phyloP scores from a whole-genome alignment of 2,888 invertebrate genomes.

The Hydrotaea cyrtoneurina region DNA sequence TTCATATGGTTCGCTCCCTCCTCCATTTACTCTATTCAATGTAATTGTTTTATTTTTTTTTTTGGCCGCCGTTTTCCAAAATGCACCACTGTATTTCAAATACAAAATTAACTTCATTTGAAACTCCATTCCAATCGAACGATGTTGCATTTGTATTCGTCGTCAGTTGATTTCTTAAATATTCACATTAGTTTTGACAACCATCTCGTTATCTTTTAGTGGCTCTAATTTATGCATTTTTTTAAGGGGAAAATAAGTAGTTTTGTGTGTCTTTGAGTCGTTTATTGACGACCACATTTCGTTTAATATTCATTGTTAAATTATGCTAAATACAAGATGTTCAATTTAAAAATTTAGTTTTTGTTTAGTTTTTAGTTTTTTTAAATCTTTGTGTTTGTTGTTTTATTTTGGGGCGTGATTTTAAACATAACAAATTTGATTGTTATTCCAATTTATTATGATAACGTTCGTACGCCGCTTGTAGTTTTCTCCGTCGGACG shows the following conservation, averaged over 20 bases:
- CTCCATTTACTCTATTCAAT: too few species aligned
- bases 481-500: not conserved
- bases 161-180: not conserved
- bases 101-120: too few species aligned
- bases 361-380: not conserved
- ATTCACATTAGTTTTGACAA: not conserved
- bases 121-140: not conserved
- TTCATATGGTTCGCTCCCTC: too few species aligned
- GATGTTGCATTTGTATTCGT: not conserved
- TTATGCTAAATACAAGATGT: slow-evolving; percentile 5
- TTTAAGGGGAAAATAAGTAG: not conserved
- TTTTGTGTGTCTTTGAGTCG: not conserved
- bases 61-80: not conserved
- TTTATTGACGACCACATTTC: not conserved
- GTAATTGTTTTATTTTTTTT: too few species aligned
- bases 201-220: not conserved
- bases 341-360: not conserved
- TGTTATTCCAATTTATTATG: not conserved
- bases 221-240: not conserved
- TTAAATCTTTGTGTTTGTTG: not conserved
- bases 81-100: too few species aligned
- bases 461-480: not conserved
- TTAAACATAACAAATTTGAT: not conserved
- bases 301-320: not conserved
- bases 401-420: not conserved